Percentiles rank a stretch among this genome's conserved stretches.
Evolutionary conservation across 2,113 vertebrate species (phyloP).

Genomic region (Xenotilapia caudafasciata): DNA sequence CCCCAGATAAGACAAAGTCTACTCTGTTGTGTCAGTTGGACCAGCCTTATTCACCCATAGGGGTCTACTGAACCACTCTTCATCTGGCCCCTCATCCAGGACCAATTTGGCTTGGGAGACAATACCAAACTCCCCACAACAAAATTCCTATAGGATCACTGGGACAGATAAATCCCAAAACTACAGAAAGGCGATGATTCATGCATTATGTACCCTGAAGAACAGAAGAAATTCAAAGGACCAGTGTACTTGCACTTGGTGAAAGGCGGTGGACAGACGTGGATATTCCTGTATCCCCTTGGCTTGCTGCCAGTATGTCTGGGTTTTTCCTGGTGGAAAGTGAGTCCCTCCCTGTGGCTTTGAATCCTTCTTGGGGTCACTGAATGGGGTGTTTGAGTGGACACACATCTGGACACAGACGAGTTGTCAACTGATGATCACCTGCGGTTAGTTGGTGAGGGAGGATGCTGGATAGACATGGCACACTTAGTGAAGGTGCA

Average conservation of each 20-base stretch:
- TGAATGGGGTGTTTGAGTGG: background rate
- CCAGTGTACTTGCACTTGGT: background rate
- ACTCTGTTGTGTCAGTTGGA: background rate
- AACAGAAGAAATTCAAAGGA: background rate
- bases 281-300: background rate
- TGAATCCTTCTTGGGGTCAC: background rate
- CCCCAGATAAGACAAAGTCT: background rate
- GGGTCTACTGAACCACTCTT: background rate
- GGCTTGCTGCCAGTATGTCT: background rate
- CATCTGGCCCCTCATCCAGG: background rate
- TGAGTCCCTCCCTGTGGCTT: background rate
- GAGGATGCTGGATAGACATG: background rate
- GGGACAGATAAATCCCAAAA: background rate
- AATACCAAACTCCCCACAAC: background rate
- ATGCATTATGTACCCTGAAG: background rate
- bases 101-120: background rate
- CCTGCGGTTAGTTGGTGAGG: background rate
- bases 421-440: background rate
- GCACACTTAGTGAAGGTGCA: background rate
- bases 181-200: background rate
- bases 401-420: background rate
- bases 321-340: background rate
- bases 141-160: background rate
- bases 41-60: background rate
- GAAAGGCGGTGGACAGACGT: background rate